phyloP scores from a whole-genome alignment of 2,113 vertebrate genomes.

The Stercorarius parasiticus region DNA sequence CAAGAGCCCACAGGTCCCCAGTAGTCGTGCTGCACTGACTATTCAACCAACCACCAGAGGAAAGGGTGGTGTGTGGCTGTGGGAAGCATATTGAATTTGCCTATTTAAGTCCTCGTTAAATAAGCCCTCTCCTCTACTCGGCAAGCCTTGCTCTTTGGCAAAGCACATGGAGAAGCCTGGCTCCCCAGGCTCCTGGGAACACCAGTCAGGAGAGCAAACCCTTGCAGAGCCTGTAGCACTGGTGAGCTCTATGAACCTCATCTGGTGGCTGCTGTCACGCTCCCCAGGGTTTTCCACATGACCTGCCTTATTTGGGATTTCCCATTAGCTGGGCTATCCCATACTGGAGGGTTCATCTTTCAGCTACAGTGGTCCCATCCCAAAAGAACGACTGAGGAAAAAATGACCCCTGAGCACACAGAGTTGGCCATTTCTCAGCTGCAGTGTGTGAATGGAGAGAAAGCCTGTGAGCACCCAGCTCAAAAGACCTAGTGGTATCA shows the following conservation, averaged over 20 bases:
- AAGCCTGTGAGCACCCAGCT: neutral
- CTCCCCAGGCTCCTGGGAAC: neutral
- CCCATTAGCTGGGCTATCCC: neutral
- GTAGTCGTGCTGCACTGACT: neutral
- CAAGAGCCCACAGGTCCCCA: neutral
- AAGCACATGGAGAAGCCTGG: neutral
- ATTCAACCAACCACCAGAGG: neutral
- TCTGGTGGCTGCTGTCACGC: neutral
- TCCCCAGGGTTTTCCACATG: neutral
- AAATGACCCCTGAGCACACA: accelerated
- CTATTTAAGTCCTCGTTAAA: neutral
- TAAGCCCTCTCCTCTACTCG: neutral
- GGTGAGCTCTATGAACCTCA: neutral
- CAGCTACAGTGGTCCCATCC: neutral
- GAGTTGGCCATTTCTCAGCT: neutral
- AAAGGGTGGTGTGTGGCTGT: neutral
- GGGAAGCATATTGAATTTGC: neutral
- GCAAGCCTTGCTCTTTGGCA: neutral
- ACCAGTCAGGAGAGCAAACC: neutral
- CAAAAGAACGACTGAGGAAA: neutral
- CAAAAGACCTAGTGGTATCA: neutral
- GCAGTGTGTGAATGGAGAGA: neutral
- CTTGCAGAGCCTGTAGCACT: neutral
- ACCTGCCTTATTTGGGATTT: neutral
- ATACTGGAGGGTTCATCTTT: neutral